Percentiles rank a stretch among this genome's conserved stretches.
phyloP scores from a whole-genome alignment of 2,113 vertebrate species.

The Hippoglossus stenolepis region DNA sequence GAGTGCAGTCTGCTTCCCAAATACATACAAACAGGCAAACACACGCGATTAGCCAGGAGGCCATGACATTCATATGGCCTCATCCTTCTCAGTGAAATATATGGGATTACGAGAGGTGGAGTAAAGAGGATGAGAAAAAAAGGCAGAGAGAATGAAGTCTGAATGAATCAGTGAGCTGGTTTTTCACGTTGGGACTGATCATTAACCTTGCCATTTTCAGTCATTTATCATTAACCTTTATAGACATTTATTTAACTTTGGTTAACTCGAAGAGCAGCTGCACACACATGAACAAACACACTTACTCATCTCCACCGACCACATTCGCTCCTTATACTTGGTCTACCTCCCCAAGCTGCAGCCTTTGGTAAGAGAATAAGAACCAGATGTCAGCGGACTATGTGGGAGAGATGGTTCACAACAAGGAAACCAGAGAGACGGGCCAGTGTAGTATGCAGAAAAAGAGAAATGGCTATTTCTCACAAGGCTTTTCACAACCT shows the following conservation, averaged over 20 bases:
- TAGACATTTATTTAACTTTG: constrained; percentile 31
- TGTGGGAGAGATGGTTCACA: constrained; percentile 41
- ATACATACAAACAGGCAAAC: constrained; percentile 33
- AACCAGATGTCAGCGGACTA: constrained; percentile 58
- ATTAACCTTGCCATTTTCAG: constrained; percentile 6
- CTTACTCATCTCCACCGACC: constrained; percentile 1
- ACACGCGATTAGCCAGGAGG: constrained; percentile 1
- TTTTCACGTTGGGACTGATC: constrained; percentile 15
- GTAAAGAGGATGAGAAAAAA: not conserved
- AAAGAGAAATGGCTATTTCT: constrained; percentile 54
- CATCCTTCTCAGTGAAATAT: constrained; percentile 12
- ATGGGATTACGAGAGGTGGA: not conserved
- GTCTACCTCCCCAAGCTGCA: constrained; percentile 9
- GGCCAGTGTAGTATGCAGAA: constrained; percentile 20
- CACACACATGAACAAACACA: constrained; percentile 21
- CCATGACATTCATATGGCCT: constrained; percentile 26
- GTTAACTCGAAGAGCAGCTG: constrained; percentile 29
- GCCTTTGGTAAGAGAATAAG: constrained; percentile 47
- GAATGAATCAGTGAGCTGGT: constrained; percentile 13
- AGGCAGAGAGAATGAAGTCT: constrained; percentile 1
- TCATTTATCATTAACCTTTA: constrained; percentile 45
- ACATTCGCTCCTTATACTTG: constrained; percentile 36
- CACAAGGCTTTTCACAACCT: constrained; percentile 20
- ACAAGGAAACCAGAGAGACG: constrained; percentile 28
- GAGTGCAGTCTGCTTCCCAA: constrained; percentile 30